These are phyloP conservation scores for Oncorhynchus keta DNA, from an alignment of 2,113 vertebrate species.

Conservation along the genomic window DNA sequence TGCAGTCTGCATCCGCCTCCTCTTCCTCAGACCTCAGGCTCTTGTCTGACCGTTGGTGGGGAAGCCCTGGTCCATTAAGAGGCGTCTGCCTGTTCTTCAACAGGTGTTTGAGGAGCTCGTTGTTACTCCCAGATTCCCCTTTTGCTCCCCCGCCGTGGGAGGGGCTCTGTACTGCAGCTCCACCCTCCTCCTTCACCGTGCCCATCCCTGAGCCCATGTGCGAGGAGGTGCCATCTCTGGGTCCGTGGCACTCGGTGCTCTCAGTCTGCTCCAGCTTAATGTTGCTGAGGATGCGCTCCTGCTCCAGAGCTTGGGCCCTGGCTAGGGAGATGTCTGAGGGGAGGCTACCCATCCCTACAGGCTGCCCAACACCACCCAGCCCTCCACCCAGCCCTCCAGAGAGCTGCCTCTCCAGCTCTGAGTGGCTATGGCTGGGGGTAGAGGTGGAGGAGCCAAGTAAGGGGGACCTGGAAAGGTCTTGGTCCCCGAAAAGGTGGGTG, in stretches of 20 bases:
- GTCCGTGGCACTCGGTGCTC: conserved; percentile 72
- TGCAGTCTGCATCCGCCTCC: conserved; percentile 69
- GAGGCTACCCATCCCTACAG: conserved; percentile 40
- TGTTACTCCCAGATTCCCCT: conserved; percentile 79
- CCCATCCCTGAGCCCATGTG: conserved; percentile 63
- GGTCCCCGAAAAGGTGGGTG: conserved; percentile 70
- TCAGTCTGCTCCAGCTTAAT: conserved; percentile 84
- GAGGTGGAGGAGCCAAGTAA: conserved; percentile 61
- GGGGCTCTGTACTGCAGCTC: conserved; percentile 70
- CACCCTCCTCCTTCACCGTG: conserved; percentile 75
- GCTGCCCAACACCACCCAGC: too few relatives aligned
- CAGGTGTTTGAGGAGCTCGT: conserved; percentile 92
- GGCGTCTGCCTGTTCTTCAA: conserved; percentile 90
- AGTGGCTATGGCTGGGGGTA: conserved; percentile 63
- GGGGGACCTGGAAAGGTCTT: conserved; percentile 73
- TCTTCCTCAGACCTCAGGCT: conserved; percentile 76
- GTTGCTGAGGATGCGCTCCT: conserved; percentile 71
- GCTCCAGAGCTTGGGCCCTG: conserved; percentile 56
- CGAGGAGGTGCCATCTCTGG: conserved; percentile 61
- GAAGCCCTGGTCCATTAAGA: conserved; percentile 66
- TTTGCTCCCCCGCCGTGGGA: conserved; percentile 73
- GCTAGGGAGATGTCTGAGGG: conserved; percentile 66
- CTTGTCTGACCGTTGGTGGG: conserved; percentile 79
- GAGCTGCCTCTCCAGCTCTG: conserved; percentile 77
- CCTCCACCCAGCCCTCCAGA: conserved; percentile 61